Base-by-base conservation (phyloP, 2,797 vertebrate species). In the Spea hammondii region DNA sequence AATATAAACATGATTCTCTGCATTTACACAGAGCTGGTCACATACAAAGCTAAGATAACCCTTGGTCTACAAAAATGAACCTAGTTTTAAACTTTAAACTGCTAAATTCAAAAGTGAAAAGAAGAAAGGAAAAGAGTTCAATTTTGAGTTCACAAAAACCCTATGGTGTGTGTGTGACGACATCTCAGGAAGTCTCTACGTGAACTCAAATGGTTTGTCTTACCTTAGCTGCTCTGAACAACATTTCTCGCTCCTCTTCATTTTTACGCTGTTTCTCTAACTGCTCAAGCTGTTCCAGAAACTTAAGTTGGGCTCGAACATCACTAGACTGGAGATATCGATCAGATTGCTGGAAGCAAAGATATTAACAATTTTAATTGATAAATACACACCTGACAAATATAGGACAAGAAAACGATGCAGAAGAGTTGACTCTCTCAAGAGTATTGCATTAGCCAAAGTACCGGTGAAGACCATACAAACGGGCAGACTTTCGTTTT, bases 171-270 rank as follows among this genome's bases (percentile, higher is more conserved):
- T 4, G 9, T 54, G 8, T 17, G 14, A 50, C 13, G 5, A 48
- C 17, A 46, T 46, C 13, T 13, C 6, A 7, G 13, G 1, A 50
- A 48, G 1, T 54, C 55, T 48, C n/a, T 32, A 8, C 45, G 12
- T 13, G 5, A n/a, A 8, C 46, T 32, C 6, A n/a, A 44, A 57
- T 46, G 59, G 4, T 46, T 51, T 53, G 4, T 13, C 87, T 89
- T 84, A 99, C 97, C 92, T 93, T 95, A 79, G 93, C 95, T 84
- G 93, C 90, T 80, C 91, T 95, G 74, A 98, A 88, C 77, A 98
- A 84, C 60, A 89, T 87, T 86, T 98, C 95, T 73, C 92, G 89
- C 88, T 98, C 95, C 84, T 96, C 95, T 80, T 96, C 94, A 72
- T 94, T 94, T 77, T 88, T 95, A 74, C 90, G 94, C 85, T 90